Evolutionary conservation across 2,797 vertebrate species (phyloP).

Genomic region (Mionectes olivaceus): DNA sequence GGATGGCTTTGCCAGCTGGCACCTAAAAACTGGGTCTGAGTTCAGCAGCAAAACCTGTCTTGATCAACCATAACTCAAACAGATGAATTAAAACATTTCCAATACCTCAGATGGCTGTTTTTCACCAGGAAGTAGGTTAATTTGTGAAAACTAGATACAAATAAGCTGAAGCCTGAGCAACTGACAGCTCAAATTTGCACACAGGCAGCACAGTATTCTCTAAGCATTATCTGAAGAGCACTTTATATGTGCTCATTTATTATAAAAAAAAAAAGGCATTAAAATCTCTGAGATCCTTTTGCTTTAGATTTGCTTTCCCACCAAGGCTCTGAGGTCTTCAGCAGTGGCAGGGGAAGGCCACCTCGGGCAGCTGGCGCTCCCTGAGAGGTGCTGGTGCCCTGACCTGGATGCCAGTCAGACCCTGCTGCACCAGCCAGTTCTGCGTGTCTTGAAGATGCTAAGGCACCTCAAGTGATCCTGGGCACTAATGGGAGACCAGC

Average conservation of each 20-base stretch:
- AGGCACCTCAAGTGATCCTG: not conserved
- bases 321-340: not conserved
- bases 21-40: not conserved
- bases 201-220: not conserved
- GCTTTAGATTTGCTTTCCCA: not conserved
- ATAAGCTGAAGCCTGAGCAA: not conserved
- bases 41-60: not conserved
- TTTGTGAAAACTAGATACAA: slow-evolving; percentile 26
- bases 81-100: not conserved
- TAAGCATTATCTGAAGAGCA: not conserved
- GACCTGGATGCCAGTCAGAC: not conserved
- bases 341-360: not conserved
- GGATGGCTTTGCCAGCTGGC: not conserved
- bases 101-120: not conserved
- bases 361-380: not conserved
- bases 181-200: slow-evolving; percentile 1
- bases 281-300: not conserved
- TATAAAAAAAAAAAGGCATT: not conserved
- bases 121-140: not conserved
- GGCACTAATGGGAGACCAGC: not conserved
- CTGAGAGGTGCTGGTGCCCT: not conserved
- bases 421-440: not conserved
- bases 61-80: accelerated
- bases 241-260: not conserved
- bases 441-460: accelerated